phyloP scores from a whole-genome alignment of 2,113 vertebrate species.

The Oenanthe melanoleuca region DNA sequence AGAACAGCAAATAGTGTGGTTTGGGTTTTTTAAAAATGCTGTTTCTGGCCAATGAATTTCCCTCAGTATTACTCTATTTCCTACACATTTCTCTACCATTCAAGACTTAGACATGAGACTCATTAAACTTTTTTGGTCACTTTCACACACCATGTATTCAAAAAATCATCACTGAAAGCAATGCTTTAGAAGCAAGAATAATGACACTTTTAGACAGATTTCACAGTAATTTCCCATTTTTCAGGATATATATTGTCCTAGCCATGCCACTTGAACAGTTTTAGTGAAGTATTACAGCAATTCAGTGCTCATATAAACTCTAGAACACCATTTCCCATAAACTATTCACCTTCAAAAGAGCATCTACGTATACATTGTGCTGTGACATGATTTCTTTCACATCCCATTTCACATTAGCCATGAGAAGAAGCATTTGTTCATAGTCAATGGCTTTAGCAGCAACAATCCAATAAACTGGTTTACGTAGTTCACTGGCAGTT shows the following conservation, averaged over 20 bases:
- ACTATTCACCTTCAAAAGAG: conserved; percentile 89
- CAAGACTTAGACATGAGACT: not conserved
- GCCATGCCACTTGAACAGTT: not conserved
- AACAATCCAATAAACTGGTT: conserved; percentile 99
- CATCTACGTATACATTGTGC: conserved; percentile 97
- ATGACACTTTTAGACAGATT: not conserved
- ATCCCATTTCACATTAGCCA: conserved; percentile 98
- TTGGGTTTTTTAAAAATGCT: not conserved
- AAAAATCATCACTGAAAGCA: not conserved
- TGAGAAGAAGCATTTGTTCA: conserved; percentile 94
- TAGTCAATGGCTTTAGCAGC: conserved; percentile 98
- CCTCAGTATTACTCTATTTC: not conserved
- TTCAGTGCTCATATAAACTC: not conserved
- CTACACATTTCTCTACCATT: not conserved
- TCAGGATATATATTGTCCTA: not conserved
- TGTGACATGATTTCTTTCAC: conserved; percentile 99
- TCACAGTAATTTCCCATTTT: not conserved
- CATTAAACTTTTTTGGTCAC: not conserved
- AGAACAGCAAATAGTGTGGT: not conserved
- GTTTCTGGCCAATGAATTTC: not conserved
- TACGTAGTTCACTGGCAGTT: conserved; percentile 94
- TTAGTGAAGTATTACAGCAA: not conserved
- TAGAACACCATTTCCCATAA: not conserved
- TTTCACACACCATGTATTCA: not conserved
- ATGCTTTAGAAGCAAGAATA: not conserved